A percentile compares a stretch with the other conserved stretches of the same genome.
phyloP scores from a whole-genome alignment of 1,140 invertebrate species.

The Telenomus remus region DNA sequence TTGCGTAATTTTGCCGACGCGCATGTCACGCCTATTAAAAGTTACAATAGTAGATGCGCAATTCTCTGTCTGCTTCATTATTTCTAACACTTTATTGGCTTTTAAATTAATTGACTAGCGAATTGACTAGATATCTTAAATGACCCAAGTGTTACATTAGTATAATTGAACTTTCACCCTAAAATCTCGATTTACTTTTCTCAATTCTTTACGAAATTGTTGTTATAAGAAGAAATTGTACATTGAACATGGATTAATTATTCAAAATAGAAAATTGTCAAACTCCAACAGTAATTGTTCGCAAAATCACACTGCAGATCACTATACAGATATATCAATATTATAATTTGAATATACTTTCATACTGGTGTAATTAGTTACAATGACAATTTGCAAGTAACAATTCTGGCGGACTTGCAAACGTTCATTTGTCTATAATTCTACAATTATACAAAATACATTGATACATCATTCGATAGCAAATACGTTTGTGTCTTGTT shows the following conservation, averaged over 20 bases:
- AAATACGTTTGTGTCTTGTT: conserved; percentile 7
- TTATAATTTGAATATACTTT: conserved; percentile 26
- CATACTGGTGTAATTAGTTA: conserved; percentile 41
- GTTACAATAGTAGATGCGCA: too few relatives aligned
- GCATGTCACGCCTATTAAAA: too few relatives aligned
- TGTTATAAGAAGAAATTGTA: too few relatives aligned
- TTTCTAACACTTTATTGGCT: background rate
- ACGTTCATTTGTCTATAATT: too few relatives aligned
- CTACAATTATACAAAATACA: conserved; percentile 26
- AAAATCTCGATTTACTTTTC: background rate
- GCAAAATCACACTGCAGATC: too few relatives aligned
- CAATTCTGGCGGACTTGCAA: background rate
- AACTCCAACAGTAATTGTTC: too few relatives aligned
- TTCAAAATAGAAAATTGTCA: conserved; percentile 8
- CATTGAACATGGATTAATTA: conserved; percentile 9
- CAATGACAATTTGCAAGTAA: background rate
- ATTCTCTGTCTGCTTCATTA: too few relatives aligned
- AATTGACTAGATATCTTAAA: conserved; percentile 44
- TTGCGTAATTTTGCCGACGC: too few relatives aligned
- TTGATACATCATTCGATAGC: conserved; percentile 14
- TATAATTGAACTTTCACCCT: background rate
- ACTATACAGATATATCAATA: too few relatives aligned
- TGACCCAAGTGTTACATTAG: conserved; percentile 10
- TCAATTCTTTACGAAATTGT: too few relatives aligned
- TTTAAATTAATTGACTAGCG: conserved; percentile 49